Base-by-base conservation (phyloP, 2,888 invertebrate species). In the Hyalella azteca region DNA sequence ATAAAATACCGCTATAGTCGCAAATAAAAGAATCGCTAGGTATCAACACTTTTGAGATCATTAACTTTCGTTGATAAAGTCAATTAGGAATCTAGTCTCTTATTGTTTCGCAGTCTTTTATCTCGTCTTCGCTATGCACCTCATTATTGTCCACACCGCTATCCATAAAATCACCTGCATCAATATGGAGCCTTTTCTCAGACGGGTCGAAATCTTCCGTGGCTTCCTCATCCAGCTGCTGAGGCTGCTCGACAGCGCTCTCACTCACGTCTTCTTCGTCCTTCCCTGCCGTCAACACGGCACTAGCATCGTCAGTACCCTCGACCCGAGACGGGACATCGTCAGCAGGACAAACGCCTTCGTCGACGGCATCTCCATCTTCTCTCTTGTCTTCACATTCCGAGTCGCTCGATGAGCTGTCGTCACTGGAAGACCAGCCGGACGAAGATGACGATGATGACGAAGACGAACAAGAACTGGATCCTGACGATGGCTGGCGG, bases 361-460 rank as follows among this genome's bases (percentile, higher is more conserved):
- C 66, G 66, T 66, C 66, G n/a, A 36, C 36, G 19, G 66, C 39
- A 66, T 66, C 59, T 9, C 32, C 26, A 22, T 59, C 59, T 32
- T 66, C 36, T 66, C 19, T 66, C 36, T 32, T 36, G 66, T 66
- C 66, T 5, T 66, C 66, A 9, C 36, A 7, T 15, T 66, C 66
- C n/a, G 66, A 66, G 29, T 66, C 36, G 19, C 66, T 66, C n/a
- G 66, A 66, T 36, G 59, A 90, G 0, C 88, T 84, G 60, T 90
- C 75, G 79, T 90, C 77, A 81, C 82, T 82, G 81, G 75, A 75
- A 7, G 75, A 75, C 41, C 26, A 41, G 3, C 36, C 41, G 4
- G 75, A 75, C 26, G 75, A 75, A 22, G 41, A 45, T n/a, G 75
- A 75, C 29, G 41, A 45, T 26, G 41, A 45, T 5, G 41, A 41